phyloP scores from a whole-genome alignment of 2,797 vertebrate genomes.

The Melanotaenia parkinsoni region DNA sequence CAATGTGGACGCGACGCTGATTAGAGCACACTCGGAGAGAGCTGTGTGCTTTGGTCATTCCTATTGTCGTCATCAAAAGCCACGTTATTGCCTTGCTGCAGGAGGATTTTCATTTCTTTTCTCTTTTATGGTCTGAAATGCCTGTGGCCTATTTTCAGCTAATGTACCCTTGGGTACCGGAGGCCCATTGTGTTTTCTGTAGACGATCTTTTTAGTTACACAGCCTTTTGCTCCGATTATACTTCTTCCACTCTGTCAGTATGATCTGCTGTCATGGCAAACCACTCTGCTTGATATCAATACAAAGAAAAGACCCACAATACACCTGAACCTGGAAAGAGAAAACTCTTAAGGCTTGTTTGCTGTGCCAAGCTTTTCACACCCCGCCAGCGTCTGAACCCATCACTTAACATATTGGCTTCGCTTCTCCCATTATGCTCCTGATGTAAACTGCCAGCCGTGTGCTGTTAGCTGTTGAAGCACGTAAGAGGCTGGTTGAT shows the following conservation, averaged over 20 bases:
- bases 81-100: conserved; percentile 63
- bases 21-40: conserved; percentile 62
- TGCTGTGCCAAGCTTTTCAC: conserved; percentile 57
- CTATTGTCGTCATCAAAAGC: conserved; percentile 73
- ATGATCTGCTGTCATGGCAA: conserved; percentile 64
- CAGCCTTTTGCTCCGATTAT: conserved; percentile 65
- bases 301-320: conserved; percentile 58
- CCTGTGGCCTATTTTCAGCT: conserved; percentile 75
- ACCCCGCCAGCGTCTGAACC: conserved; percentile 53
- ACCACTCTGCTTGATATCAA: conserved; percentile 52
- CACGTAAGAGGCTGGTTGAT: conserved; percentile 67
- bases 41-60: conserved; percentile 68
- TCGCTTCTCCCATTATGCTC: conserved; percentile 51
- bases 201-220: conserved; percentile 74
- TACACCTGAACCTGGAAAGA: conserved; percentile 58
- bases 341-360: conserved; percentile 55
- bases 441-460: conserved; percentile 63
- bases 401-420: conserved; percentile 64
- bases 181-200: conserved; percentile 68
- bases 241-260: conserved; percentile 55
- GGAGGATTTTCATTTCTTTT: conserved; percentile 69
- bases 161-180: conserved; percentile 68
- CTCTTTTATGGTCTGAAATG: conserved; percentile 71
- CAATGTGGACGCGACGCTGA: conserved; percentile 58
- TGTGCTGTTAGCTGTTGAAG: conserved; percentile 66